Evolutionary conservation across 2,888 invertebrate species (phyloP).

Genomic region (Lysandra coridon): DNA sequence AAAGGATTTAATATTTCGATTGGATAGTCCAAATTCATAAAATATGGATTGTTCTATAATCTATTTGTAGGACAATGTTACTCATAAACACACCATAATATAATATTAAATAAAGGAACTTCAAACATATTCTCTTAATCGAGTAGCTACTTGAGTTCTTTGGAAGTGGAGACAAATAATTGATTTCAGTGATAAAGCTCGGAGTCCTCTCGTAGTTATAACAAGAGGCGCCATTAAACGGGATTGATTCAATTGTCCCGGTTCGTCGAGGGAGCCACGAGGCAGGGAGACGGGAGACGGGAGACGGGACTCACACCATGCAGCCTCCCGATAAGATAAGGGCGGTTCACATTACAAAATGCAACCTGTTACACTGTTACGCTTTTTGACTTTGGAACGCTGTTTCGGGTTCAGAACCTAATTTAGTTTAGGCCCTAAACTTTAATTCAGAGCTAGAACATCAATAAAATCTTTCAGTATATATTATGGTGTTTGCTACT

Average conservation of each 20-base stretch:
- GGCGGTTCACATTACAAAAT: constrained; percentile 4
- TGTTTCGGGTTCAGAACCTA: neutral
- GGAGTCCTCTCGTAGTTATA: constrained; percentile 57
- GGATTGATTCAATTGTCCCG: constrained; percentile 74
- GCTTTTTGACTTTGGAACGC: neutral
- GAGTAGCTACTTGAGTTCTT: neutral
- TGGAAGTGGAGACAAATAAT: constrained; percentile 12
- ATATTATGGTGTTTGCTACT: too few species aligned
- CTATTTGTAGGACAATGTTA: too few species aligned
- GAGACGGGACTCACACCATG: constrained; percentile 32
- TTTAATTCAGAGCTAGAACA: too few species aligned
- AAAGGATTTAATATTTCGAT: too few species aligned
- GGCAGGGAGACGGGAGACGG: constrained; percentile 13
- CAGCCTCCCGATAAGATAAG: constrained; percentile 10
- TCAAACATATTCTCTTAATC: neutral
- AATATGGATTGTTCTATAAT: too few species aligned
- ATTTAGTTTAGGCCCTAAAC: too few species aligned
- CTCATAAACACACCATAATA: too few species aligned
- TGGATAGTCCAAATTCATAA: too few species aligned
- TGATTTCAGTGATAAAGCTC: constrained; percentile 43
- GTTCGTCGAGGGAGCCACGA: constrained; percentile 43
- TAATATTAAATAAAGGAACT: neutral
- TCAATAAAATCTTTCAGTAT: too few species aligned
- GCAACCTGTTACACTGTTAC: neutral
- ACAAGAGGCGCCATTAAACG: constrained; percentile 56